Percentiles rank a stretch among this genome's conserved stretches.
Conservation (phyloP, 1,140 invertebrate species). For the Fragariocoptes setiger region DNA sequence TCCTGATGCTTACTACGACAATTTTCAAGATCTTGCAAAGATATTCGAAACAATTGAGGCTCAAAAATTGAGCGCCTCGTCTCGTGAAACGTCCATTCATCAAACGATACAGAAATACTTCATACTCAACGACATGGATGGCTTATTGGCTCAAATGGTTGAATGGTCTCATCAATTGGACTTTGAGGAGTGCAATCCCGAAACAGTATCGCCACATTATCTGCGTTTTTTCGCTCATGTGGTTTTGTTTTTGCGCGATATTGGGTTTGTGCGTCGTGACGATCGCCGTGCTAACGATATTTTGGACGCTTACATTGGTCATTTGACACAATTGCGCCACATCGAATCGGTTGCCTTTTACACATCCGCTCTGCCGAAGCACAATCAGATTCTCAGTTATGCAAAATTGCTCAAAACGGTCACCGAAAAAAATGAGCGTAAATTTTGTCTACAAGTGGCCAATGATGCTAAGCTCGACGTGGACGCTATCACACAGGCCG, state of each 20-base stretch:
- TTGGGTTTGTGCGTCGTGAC: constrained; percentile 27
- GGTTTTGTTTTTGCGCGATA: constrained; percentile 40
- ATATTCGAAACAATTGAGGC: constrained; percentile 7
- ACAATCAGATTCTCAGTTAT: constrained; percentile 38
- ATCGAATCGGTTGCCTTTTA: constrained; percentile 52
- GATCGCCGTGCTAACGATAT: constrained; percentile 35
- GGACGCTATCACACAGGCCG: constrained; percentile 40
- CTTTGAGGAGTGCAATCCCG: constrained; percentile 1
- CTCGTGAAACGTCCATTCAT: constrained; percentile 21
- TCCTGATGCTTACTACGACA: constrained; percentile 43
- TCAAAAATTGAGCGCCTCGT: neutral
- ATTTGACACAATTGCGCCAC: constrained; percentile 34
- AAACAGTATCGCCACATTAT: constrained; percentile 15
- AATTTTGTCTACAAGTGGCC: constrained; percentile 27
- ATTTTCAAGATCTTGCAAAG: constrained; percentile 21
- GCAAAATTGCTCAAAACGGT: constrained; percentile 39
- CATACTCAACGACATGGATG: constrained; percentile 32
- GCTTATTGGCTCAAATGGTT: constrained; percentile 12
- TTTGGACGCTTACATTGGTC: constrained; percentile 31
- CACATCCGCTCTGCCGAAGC: constrained; percentile 32
- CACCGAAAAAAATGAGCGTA: constrained; percentile 25
- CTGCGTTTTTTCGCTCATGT: constrained; percentile 45
- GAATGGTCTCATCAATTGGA: constrained; percentile 6
- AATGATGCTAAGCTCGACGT: constrained; percentile 43
- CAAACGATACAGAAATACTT: constrained; percentile 40